Evolutionary conservation across 2,113 vertebrate genomes (phyloP), one percentile per base, ranked within the genome.

Genomic region (Elachura formosa): DNA sequence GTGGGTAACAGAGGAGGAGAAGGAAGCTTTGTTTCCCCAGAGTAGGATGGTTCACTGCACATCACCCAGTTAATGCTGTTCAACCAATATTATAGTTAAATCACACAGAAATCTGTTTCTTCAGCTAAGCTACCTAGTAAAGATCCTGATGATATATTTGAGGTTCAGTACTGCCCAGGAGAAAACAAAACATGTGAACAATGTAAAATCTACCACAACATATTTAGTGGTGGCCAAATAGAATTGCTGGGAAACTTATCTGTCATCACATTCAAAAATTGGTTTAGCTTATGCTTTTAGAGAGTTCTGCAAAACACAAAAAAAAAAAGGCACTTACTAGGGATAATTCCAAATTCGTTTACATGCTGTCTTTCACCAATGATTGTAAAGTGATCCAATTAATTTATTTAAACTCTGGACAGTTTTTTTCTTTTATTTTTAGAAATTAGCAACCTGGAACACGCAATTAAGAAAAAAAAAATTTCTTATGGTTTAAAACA

Each of bases 211-310:
- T 83, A 87, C 84, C 66, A 73, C 69, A 87, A 94, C 86, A 76
- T 64, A 85, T 66, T 84, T 83, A 86, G 81, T 38, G 76, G 18
- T 34, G 52, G 49, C 43, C 83, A 92, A 92, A 94, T 1, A 66
- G 82, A 90, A 82, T 73, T 92, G 51, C 79, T 79, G 43, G 58
- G 77, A 89, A 83, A 89, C 73, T n/a, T 82, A 76, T 88, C 94
- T 90, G 90, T 93, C 85, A 96, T 93, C 86, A 81, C 85, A 71
- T 89, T 73, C 38, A 92, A 90, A 94, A 91, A 93, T 12, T 82
- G 46, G 36, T 91, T 94, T 88, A 62, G 69, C 58, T 87, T 95
- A 90, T 41, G 73, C 71, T 29, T 82, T 87, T 93, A 69, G 71
- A 76, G 74, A 68, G 23, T 41, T 92, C 71, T 93, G 46, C 41